Evolutionary conservation across 2,797 vertebrate genomes (phyloP).

Genomic region (Macropus fuliginosus): DNA sequence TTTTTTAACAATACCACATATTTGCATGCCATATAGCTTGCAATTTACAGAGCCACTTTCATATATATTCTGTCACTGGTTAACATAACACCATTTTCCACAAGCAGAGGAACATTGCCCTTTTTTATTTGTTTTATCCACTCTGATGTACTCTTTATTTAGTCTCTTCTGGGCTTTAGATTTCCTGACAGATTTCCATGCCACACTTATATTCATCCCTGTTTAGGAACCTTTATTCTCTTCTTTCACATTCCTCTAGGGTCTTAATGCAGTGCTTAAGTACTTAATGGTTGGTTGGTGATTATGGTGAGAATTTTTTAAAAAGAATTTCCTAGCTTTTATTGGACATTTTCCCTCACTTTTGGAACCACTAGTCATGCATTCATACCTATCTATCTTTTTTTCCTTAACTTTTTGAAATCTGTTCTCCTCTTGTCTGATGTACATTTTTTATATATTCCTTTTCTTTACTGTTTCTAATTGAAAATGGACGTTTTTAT

Average conservation of each 20-base stretch:
- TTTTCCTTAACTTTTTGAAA: not conserved
- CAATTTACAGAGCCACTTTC: no score
- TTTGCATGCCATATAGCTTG: no score
- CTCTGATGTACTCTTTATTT: no score
- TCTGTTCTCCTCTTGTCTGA: not conserved
- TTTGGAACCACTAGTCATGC: not conserved
- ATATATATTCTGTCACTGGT: no score
- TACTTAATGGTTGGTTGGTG: not conserved
- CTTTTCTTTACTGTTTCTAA: not conserved
- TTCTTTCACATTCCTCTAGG: not conserved
- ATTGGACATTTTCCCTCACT: not conserved
- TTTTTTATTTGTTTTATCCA: no score
- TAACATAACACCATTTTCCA: no score
- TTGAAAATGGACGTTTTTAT: not conserved
- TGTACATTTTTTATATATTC: not conserved
- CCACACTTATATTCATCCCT: not conserved
- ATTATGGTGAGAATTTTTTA: not conserved
- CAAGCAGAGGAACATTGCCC: no score
- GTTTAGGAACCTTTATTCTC: slow-evolving; percentile 3
- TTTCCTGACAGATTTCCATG: not conserved
- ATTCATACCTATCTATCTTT: not conserved
- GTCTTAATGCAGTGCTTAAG: no score
- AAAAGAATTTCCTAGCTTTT: not conserved
- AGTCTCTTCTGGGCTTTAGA: no score
- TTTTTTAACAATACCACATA: no score